Conservation (phyloP, 2,888 invertebrate genomes). For the Apotomis turbidana region DNA sequence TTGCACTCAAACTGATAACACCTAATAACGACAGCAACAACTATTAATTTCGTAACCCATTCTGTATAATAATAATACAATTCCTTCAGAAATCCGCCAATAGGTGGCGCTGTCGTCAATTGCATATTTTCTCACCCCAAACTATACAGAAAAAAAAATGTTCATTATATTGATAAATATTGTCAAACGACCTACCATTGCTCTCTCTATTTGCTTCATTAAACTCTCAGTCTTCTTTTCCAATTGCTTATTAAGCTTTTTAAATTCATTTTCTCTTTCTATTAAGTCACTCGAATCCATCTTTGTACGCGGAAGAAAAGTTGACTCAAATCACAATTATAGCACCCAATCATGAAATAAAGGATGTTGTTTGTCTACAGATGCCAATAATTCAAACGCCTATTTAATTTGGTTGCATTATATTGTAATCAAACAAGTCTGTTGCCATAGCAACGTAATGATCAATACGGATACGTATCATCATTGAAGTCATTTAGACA, state of each 20-base stretch:
- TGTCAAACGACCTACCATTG: constrained; percentile 61
- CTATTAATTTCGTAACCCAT: too few relatives aligned
- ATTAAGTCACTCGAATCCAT: constrained; percentile 74
- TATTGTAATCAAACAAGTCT: constrained; percentile 49
- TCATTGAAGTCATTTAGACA: constrained; percentile 1
- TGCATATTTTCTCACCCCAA: not conserved
- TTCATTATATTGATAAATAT: too few relatives aligned
- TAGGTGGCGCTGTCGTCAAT: constrained; percentile 24
- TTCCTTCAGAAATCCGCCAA: too few relatives aligned
- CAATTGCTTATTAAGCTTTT: constrained; percentile 74
- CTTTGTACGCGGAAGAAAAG: not conserved
- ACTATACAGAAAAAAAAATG: not conserved
- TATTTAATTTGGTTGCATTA: constrained; percentile 49
- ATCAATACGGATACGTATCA: constrained; percentile 34
- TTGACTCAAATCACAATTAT: not conserved
- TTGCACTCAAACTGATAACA: too few relatives aligned
- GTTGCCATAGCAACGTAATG: constrained; percentile 64
- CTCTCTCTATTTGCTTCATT: constrained; percentile 74
- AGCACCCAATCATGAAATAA: not conserved
- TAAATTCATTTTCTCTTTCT: constrained; percentile 77
- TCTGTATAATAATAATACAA: not conserved
- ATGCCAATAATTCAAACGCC: not conserved
- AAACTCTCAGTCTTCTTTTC: constrained; percentile 76
- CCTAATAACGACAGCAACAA: too few relatives aligned
- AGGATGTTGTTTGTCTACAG: not conserved